Conservation (phyloP, 37 sponge, comb jelly and placozoan species). For the Beroe ovata region DNA sequence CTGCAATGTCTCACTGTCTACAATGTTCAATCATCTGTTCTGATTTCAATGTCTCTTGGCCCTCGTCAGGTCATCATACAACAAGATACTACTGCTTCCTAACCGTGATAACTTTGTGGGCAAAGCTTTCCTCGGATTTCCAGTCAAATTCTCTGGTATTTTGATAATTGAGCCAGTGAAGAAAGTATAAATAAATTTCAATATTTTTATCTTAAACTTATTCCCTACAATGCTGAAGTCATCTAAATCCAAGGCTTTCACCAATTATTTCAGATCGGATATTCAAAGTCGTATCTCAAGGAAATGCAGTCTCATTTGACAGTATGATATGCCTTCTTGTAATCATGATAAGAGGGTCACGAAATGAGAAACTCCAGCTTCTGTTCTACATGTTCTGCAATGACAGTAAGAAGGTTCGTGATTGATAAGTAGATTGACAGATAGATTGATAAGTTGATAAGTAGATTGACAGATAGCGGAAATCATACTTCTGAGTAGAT, state of each 20-base stretch:
- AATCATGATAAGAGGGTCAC: conserved; percentile 24
- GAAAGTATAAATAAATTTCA: no score
- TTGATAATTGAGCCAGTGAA: no score
- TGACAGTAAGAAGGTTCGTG: conserved; percentile 47
- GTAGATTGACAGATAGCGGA: no score
- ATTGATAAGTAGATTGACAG: no score
- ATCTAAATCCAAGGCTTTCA: no score
- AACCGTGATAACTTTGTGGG: not conserved
- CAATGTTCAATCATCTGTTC: no score
- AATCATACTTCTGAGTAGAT: no score
- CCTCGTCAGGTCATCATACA: conserved; percentile 27
- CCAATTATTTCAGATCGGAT: conserved; percentile 16
- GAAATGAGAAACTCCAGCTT: conserved; percentile 24
- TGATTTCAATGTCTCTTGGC: no score
- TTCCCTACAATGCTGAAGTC: no score
- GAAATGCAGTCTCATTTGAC: not conserved
- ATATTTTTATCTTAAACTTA: no score
- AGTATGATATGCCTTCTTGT: not conserved
- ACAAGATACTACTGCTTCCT: not conserved
- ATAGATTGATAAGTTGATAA: no score
- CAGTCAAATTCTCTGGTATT: conserved; percentile 56
- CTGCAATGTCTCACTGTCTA: no score
- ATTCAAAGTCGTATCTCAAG: conserved; percentile 2
- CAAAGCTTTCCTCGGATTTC: conserved; percentile 50
- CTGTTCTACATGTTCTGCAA: conserved; percentile 4